A percentile compares a stretch with the other conserved stretches of the same genome.
Conservation (phyloP, 1,140 invertebrate genomes). For the Drosophila lowei region DNA sequence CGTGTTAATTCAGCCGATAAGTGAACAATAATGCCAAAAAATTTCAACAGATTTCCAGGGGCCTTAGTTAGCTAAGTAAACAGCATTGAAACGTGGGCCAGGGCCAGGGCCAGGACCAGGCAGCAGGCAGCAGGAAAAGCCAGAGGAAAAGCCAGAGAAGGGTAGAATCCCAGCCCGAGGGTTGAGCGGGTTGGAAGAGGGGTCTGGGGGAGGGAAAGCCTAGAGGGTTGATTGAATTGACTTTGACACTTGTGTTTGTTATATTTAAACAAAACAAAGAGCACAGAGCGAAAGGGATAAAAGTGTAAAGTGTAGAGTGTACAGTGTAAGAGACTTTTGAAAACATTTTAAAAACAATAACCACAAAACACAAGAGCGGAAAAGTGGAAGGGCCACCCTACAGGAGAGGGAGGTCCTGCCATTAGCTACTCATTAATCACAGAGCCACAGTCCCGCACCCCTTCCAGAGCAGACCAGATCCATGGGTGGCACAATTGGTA, state of each 20-base stretch:
- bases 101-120: too few relatives aligned
- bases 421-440: slow-evolving; percentile 52
- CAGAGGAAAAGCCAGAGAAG: neutral
- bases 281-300: neutral
- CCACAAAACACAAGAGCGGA: slow-evolving; percentile 5
- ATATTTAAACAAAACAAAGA: slow-evolving; percentile 10
- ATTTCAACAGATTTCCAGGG: slow-evolving; percentile 55
- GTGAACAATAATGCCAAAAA: slow-evolving; percentile 75
- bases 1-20: slow-evolving; percentile 78
- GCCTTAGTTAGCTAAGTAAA: slow-evolving; percentile 62
- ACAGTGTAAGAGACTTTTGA: slow-evolving; percentile 57
- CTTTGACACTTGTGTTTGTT: slow-evolving; percentile 46
- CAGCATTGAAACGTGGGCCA: slow-evolving; percentile 24
- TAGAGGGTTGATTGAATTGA: slow-evolving; percentile 45
- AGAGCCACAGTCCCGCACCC: slow-evolving; percentile 24
- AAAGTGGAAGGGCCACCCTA: slow-evolving; percentile 17
- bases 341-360: slow-evolving; percentile 65
- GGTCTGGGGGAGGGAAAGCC: neutral
- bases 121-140: slow-evolving; percentile 1
- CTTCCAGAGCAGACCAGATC: too few relatives aligned
- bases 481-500: slow-evolving; percentile 55
- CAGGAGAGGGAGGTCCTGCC: neutral
- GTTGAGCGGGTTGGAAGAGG: too few relatives aligned
- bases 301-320: neutral
- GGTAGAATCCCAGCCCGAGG: neutral